Evolutionary conservation across 2,888 invertebrate genomes (phyloP).

Genomic region (Leptopilina myrica): DNA sequence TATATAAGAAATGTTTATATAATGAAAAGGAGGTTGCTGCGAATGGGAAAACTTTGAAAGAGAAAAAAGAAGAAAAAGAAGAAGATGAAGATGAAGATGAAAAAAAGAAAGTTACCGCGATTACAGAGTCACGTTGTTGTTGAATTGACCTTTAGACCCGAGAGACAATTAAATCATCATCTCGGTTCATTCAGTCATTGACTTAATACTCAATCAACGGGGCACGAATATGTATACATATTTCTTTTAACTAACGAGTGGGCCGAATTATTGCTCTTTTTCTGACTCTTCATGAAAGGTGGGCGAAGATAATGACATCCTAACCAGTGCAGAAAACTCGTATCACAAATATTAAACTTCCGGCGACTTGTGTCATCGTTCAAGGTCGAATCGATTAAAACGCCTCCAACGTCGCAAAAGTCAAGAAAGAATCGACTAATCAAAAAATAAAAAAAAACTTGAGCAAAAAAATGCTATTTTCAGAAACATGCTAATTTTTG

Average conservation of each 20-base stretch:
- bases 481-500: too few relatives aligned
- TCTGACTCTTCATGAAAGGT: constrained; percentile 41
- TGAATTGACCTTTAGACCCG: constrained; percentile 63
- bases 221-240: constrained; percentile 37
- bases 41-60: too few relatives aligned
- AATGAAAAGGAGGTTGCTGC: too few relatives aligned
- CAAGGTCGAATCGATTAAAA: constrained; percentile 24
- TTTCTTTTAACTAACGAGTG: constrained; percentile 64
- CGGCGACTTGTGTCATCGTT: neutral
- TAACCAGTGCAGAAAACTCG: constrained; percentile 11
- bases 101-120: constrained; percentile 40
- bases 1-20: too few relatives aligned
- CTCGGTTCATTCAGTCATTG: constrained; percentile 63
- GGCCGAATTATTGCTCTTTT: constrained; percentile 52
- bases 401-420: neutral
- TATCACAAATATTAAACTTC: constrained; percentile 8
- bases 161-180: constrained; percentile 69
- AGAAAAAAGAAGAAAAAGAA: too few relatives aligned
- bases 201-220: constrained; percentile 58
- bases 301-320: constrained; percentile 33
- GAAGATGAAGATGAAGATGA: neutral
- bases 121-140: constrained; percentile 39
- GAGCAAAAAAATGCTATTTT: too few relatives aligned
- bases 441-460: neutral
- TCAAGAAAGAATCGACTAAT: neutral